Base-by-base conservation (phyloP, 2,888 invertebrate species). In the Rhamphomyia laevipes region DNA sequence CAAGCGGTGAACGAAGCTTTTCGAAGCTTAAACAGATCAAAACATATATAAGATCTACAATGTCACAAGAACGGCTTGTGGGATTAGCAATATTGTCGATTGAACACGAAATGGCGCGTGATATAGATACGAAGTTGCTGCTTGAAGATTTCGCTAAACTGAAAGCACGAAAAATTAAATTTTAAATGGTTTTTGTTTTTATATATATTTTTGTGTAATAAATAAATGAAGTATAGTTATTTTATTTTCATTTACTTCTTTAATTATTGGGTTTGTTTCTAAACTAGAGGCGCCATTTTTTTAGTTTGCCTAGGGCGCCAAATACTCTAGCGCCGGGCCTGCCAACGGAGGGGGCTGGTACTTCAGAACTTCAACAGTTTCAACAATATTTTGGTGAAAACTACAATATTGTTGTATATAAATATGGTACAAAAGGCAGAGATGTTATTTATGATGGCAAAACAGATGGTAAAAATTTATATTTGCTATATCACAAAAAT, bases 21-120 rank as follows among this genome's bases (percentile, higher is more conserved):
- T 33, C 47, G 23, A 47, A 42, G 21, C 27, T 47, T 12, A 55
- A 56, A 45, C 47, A 55, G 33, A 56, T 57, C 50, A 56, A 59
- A 57, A 58, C 53, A 42, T 58, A 56, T 55, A 51, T 58, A 33
- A 47, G 54, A 56, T 57, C 56, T 40, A 53, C 57, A 43, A 57
- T 58, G 40, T 53, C 52, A 42, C 52, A 56, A 53, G 54, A 52
- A 50, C 56, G 54, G 53, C 55, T 57, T 43, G 52, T 53, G 52
- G 53, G 55, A 51, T 57, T 59, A 46, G 53, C 58, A 52, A 57
- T 51, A 48, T 54, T 60, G 53, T 60, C 61, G 48, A 60, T 60
- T 48, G 55, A 61, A 57, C 57, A 59, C 51, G 55, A 59, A 21
- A 21, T 21, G 4, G 21, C 21, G 21, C 21, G 33, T 13, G 11